Evolutionary conservation across 2,113 vertebrate genomes (phyloP).

Genomic region (Struthidea cinerea): DNA sequence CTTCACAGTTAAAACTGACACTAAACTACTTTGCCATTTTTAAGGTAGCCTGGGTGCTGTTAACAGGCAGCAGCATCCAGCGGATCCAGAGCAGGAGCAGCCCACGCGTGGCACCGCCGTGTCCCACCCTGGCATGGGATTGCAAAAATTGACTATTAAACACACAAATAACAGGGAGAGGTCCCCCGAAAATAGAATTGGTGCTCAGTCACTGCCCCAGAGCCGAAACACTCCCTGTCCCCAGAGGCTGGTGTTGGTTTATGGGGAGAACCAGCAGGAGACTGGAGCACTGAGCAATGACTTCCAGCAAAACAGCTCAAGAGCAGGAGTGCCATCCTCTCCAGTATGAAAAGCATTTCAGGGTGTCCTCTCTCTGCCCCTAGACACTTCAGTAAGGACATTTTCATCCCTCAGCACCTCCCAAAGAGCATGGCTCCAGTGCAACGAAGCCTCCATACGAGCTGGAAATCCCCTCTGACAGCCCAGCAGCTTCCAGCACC

Average conservation of each 20-base stretch:
- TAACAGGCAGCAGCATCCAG: neutral
- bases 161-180: rapidly evolving
- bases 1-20: neutral
- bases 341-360: neutral
- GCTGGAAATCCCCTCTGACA: neutral
- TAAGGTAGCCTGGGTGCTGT: neutral
- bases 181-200: rapidly evolving
- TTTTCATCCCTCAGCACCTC: neutral
- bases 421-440: neutral
- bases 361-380: neutral
- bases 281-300: rapidly evolving
- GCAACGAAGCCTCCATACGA: rapidly evolving
- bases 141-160: neutral
- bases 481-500: neutral
- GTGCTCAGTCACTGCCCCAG: neutral
- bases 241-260: rapidly evolving
- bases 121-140: rapidly evolving
- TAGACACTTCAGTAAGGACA: neutral
- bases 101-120: rapidly evolving
- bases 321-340: rapidly evolving
- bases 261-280: neutral
- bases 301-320: neutral
- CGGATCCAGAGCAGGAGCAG: neutral
- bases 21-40: neutral
- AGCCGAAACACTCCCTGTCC: neutral